Percentiles rank a stretch among this genome's conserved stretches.
Evolutionary conservation across 2,113 vertebrate species (phyloP).

Genomic region (Plectropomus leopardus): DNA sequence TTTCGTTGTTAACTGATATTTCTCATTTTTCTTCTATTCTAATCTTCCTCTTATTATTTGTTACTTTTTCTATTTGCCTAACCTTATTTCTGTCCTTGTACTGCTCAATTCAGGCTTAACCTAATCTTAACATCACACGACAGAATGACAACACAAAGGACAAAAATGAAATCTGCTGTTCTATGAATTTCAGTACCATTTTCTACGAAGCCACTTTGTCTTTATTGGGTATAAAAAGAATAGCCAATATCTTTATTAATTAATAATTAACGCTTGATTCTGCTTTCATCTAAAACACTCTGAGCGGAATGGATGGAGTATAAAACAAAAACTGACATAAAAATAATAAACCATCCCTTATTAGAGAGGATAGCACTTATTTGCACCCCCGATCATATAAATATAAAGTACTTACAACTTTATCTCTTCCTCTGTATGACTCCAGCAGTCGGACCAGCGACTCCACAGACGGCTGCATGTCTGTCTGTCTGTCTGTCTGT

Average conservation of each 20-base stretch:
- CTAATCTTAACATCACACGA: background rate
- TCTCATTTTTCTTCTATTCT: background rate
- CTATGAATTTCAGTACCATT: no score
- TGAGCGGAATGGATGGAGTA: background rate
- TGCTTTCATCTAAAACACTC: background rate
- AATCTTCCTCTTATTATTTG: background rate
- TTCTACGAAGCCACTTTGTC: no score
- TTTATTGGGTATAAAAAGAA: background rate
- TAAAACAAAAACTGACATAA: background rate
- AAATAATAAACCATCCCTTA: background rate
- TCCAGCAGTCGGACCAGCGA: slow-evolving; percentile 86
- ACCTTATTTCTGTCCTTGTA: no score
- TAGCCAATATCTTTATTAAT: background rate
- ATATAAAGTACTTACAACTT: slow-evolving; percentile 87
- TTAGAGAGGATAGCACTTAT: background rate
- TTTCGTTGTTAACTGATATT: background rate
- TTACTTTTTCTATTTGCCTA: background rate
- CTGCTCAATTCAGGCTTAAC: background rate
- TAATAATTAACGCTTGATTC: no score
- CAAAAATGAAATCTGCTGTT: no score
- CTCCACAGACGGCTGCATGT: slow-evolving; percentile 84
- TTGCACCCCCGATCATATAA: background rate
- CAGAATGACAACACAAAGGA: no score
- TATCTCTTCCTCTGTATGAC: slow-evolving; percentile 92
- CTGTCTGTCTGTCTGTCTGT: background rate